A percentile compares a stretch with the other conserved stretches of the same genome.
These are phyloP conservation scores for Rhynchonycteris naso DNA, from an alignment of 2,797 vertebrate species.

Conservation along the genomic window DNA sequence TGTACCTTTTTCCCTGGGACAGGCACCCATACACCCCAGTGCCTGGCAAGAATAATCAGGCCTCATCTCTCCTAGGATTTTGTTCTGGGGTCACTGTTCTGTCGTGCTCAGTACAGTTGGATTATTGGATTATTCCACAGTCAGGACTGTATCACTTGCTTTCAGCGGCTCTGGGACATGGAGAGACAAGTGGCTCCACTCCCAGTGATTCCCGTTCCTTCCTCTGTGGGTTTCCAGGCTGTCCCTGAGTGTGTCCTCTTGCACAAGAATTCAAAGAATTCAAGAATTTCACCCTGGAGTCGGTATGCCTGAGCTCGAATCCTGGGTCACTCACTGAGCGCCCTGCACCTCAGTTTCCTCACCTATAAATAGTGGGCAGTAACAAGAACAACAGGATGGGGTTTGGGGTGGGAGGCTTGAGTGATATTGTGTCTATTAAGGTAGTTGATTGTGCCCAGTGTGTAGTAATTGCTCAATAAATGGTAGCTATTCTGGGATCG, in stretches of 20 bases:
- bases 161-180: background rate
- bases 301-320: background rate
- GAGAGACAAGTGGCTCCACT: no score
- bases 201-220: no score
- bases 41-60: background rate
- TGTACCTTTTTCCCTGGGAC: background rate
- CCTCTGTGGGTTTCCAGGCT: background rate
- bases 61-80: background rate
- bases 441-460: background rate
- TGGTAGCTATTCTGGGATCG: background rate
- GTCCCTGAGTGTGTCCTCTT: background rate
- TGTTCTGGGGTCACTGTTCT: background rate
- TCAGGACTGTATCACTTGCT: fast-evolving
- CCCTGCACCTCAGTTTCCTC: background rate
- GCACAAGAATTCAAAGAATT: background rate
- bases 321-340: background rate
- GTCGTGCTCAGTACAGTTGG: no score
- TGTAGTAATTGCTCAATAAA: background rate
- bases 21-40: fast-evolving
- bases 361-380: background rate
- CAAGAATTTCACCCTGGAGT: background rate
- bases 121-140: no score
- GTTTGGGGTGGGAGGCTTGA: background rate
- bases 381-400: background rate
- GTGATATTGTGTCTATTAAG: background rate